Conservation (phyloP, 2,888 invertebrate genomes). For the Acronicta alni region DNA sequence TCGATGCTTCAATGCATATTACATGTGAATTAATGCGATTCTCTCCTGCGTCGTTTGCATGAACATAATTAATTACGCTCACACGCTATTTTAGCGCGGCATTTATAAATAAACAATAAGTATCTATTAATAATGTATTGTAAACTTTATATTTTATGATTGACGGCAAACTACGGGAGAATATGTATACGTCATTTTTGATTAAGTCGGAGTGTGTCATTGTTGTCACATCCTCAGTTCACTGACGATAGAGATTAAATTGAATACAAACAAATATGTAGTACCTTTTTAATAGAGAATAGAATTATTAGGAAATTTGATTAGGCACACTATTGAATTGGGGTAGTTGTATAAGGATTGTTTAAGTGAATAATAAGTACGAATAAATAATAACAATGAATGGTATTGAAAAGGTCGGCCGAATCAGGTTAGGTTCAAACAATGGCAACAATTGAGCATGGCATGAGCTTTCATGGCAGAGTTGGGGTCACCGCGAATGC, state of each 20-base stretch:
- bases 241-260: neutral
- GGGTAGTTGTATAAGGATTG: too few relatives aligned
- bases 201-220: neutral
- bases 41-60: conserved; percentile 62
- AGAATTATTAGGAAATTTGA: neutral
- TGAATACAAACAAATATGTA: neutral
- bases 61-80: conserved; percentile 39
- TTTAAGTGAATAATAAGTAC: too few relatives aligned
- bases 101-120: conserved; percentile 55
- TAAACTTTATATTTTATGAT: conserved; percentile 28
- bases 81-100: conserved; percentile 46
- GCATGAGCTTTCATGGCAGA: too few relatives aligned
- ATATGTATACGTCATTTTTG: conserved; percentile 8
- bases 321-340: neutral
- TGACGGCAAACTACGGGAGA: conserved; percentile 3
- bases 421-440: too few relatives aligned
- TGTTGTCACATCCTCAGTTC: neutral
- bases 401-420: too few relatives aligned
- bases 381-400: too few relatives aligned
- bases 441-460: too few relatives aligned
- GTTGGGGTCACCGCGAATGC: too few relatives aligned
- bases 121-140: conserved; percentile 34
- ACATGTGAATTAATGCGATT: conserved; percentile 61
- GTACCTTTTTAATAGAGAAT: neutral
- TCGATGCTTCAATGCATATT: conserved; percentile 60